Conservation (phyloP, 2,113 vertebrate species). For the Scomber japonicus region DNA sequence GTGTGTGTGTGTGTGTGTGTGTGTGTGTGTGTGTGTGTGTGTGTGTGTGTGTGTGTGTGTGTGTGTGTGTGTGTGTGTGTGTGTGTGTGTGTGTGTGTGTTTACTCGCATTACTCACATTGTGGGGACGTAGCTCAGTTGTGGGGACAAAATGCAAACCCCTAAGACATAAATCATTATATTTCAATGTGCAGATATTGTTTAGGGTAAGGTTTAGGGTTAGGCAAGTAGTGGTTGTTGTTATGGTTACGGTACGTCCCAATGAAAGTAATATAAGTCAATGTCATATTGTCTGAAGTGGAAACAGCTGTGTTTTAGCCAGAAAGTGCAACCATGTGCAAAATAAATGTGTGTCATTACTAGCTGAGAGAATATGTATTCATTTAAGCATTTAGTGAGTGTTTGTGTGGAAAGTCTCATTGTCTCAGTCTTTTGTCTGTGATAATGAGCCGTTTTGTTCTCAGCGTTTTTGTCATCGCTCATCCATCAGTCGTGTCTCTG, state of each 20-base stretch:
- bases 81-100: constrained; percentile 5
- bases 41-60: constrained; percentile 22
- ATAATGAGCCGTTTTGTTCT: constrained; percentile 67
- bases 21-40: neutral
- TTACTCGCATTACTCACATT: no score
- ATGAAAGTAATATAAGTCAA: no score
- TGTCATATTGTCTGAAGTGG: no score
- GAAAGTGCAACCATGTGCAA: constrained; percentile 1
- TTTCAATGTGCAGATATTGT: no score
- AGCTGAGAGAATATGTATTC: constrained; percentile 4
- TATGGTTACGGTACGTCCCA: no score
- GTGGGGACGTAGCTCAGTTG: no score
- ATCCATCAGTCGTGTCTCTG: constrained; percentile 45
- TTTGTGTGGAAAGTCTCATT: constrained; percentile 23
- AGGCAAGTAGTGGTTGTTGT: no score
- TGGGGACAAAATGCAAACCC: no score
- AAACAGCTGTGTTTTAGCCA: no score
- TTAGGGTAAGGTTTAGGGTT: no score
- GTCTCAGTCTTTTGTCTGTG: constrained; percentile 43
- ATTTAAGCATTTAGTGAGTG: constrained; percentile 2
- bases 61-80: neutral
- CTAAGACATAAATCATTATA: no score
- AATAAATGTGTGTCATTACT: neutral
- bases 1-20: constrained; percentile 12
- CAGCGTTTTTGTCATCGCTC: constrained; percentile 40